Percentiles rank a stretch among this genome's conserved stretches.
Evolutionary conservation across 2,797 vertebrate genomes (phyloP).

Genomic region (Champsocephalus esox): DNA sequence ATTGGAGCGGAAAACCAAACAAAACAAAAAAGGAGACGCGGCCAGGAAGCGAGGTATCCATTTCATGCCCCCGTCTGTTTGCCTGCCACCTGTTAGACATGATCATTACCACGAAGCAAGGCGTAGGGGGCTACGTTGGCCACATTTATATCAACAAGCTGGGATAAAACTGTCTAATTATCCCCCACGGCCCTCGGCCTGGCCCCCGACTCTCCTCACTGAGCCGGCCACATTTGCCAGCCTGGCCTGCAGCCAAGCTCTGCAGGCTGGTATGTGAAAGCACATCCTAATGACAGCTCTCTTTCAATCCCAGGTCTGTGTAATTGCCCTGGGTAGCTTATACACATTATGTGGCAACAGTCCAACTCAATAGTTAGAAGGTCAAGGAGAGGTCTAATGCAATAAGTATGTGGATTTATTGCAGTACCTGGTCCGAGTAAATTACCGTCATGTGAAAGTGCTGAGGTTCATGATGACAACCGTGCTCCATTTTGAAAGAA

Average conservation of each 20-base stretch:
- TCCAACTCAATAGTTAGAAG: slow-evolving; percentile 75
- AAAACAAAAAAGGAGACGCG: slow-evolving; percentile 75
- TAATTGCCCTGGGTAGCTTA: slow-evolving; percentile 90
- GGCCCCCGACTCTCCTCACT: slow-evolving; percentile 86
- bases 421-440: slow-evolving; percentile 67
- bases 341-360: slow-evolving; percentile 85
- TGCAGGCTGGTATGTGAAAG: slow-evolving; percentile 90
- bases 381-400: slow-evolving; percentile 79
- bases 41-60: slow-evolving; percentile 94
- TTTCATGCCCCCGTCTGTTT: slow-evolving; percentile 92
- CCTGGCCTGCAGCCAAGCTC: slow-evolving; percentile 88
- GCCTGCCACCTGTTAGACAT: slow-evolving; percentile 96
- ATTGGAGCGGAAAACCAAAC: slow-evolving; percentile 75
- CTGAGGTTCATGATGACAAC: slow-evolving; percentile 43
- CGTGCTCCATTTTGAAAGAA: slow-evolving; percentile 33
- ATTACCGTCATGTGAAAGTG: slow-evolving; percentile 30
- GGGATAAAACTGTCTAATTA: slow-evolving; percentile 96
- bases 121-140: slow-evolving; percentile 90
- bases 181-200: slow-evolving; percentile 88
- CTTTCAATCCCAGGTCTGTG: slow-evolving; percentile 87
- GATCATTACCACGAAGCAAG: slow-evolving; percentile 90
- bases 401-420: slow-evolving; percentile 59
- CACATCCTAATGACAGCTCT: slow-evolving; percentile 89
- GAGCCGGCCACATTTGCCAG: slow-evolving; percentile 84
- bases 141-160: slow-evolving; percentile 99